Conservation (phyloP, 2,113 vertebrate species). For the Apteryx mantelli region DNA sequence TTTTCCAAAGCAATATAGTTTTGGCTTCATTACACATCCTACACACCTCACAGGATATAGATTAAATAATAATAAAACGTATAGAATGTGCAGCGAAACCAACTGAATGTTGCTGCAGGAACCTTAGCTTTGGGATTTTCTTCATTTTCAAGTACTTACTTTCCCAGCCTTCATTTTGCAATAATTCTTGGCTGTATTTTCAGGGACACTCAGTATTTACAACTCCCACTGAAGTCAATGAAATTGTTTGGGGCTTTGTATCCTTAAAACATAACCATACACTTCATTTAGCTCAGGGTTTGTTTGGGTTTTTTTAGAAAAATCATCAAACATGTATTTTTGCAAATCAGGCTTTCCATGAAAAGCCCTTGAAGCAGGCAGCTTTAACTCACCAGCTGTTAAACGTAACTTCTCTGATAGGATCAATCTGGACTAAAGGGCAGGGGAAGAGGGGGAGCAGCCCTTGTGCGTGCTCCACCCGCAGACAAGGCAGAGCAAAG, state of each 20-base stretch:
- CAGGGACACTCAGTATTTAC: background rate
- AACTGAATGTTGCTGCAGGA: background rate
- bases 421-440: background rate
- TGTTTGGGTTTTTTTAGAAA: background rate
- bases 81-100: background rate
- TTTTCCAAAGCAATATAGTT: constrained; percentile 20
- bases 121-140: constrained; percentile 22
- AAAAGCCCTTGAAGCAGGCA: background rate
- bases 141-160: background rate
- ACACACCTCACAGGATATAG: background rate
- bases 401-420: background rate
- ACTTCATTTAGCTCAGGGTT: background rate
- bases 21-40: constrained; percentile 38
- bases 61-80: background rate
- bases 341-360: background rate
- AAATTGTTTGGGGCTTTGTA: background rate
- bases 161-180: background rate
- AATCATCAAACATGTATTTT: background rate
- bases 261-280: background rate
- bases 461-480: rapidly evolving
- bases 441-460: background rate
- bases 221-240: background rate
- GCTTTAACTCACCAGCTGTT: background rate
- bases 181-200: background rate
- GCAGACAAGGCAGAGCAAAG: rapidly evolving